Conservation (phyloP, 2,113 vertebrate species). For the Australoheros scitulus region DNA sequence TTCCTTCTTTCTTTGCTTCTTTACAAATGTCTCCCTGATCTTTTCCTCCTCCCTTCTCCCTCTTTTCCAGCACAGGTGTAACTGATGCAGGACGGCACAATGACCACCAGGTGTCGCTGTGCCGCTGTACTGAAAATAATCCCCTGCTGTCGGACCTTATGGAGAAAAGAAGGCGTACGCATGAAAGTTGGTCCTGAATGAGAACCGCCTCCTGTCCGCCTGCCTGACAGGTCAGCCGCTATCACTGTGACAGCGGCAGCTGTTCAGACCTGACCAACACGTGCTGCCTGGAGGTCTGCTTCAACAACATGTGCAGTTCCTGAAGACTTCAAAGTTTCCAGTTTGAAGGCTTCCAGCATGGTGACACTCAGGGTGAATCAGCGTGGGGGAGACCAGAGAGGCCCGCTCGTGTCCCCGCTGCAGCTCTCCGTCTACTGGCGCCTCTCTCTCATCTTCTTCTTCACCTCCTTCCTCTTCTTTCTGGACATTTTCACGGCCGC, state of each 20-base stretch:
- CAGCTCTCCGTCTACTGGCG: constrained; percentile 72
- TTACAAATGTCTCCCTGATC: not conserved
- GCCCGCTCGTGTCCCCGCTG: constrained; percentile 58
- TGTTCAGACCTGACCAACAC: not conserved
- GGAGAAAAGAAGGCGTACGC: constrained; percentile 19
- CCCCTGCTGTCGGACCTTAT: not conserved
- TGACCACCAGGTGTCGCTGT: not conserved
- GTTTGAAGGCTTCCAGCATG: not conserved
- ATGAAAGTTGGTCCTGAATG: not conserved
- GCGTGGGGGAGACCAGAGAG: not conserved
- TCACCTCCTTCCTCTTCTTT: constrained; percentile 67
- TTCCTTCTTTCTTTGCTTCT: too few relatives aligned
- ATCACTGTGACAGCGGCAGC: constrained; percentile 32
- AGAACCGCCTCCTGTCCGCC: not conserved
- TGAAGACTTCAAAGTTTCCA: not conserved
- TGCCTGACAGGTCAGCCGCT: not conserved
- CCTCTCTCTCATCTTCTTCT: constrained; percentile 60
- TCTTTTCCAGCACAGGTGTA: not conserved
- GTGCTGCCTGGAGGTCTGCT: not conserved
- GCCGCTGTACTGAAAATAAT: not conserved
- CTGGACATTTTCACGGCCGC: constrained; percentile 59
- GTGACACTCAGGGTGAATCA: not conserved
- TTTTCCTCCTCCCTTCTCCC: not conserved
- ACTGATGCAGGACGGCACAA: not conserved
- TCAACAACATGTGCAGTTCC: not conserved